Percentiles rank a stretch among this genome's conserved stretches.
Conservation (phyloP, 2,888 invertebrate species). For the Leptopilina syphax region DNA sequence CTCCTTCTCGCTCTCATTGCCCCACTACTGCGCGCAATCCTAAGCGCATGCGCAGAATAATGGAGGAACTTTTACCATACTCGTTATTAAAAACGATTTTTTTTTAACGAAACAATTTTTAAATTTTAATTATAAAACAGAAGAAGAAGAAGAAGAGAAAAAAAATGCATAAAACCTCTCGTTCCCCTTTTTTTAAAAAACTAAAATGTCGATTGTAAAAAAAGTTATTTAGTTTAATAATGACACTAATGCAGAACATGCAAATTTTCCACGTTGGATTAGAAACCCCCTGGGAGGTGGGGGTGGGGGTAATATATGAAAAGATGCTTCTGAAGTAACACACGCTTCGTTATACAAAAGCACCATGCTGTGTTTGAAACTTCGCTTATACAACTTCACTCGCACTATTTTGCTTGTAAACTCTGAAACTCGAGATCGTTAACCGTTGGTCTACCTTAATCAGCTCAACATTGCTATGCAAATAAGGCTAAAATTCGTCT, state of each 20-base stretch:
- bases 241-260: not conserved
- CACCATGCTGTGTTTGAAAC: slow-evolving; percentile 36
- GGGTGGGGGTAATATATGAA: not conserved
- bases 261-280: slow-evolving; percentile 3
- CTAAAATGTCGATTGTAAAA: too few species aligned
- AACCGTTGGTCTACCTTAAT: slow-evolving; percentile 38
- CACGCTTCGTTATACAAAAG: slow-evolving; percentile 31
- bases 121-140: too few species aligned
- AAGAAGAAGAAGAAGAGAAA: too few species aligned
- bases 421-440: slow-evolving; percentile 31
- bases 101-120: too few species aligned
- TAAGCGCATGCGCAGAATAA: too few species aligned
- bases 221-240: not conserved
- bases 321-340: not conserved
- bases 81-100: too few species aligned
- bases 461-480: slow-evolving; percentile 31
- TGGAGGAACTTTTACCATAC: too few species aligned
- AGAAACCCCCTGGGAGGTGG: not conserved
- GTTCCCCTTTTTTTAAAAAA: too few species aligned
- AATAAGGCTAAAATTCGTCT: slow-evolving; percentile 35
- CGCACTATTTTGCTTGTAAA: slow-evolving; percentile 27
- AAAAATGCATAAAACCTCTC: too few species aligned
- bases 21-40: too few species aligned
- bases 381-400: slow-evolving; percentile 31
- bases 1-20: too few species aligned